Percentiles rank a stretch among this genome's conserved stretches.
Evolutionary conservation across 1,140 invertebrate species (phyloP).

Genomic region (Chelonus insularis): DNA sequence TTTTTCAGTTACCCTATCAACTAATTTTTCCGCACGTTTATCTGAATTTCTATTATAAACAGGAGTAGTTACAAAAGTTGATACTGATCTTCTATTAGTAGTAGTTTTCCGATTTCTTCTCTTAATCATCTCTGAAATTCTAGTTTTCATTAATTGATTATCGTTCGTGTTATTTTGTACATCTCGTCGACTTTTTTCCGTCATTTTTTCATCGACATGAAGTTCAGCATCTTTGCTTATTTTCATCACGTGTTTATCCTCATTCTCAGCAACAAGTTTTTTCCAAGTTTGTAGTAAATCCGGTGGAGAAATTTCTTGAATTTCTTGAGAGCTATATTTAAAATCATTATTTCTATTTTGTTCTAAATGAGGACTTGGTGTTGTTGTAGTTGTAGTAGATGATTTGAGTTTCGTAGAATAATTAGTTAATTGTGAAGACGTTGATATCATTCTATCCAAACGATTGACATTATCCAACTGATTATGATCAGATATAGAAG

Average conservation of each 20-base stretch:
- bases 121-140: no score
- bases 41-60: no score
- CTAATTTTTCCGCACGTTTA: no score
- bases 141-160: no score
- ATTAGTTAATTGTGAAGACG: conserved; percentile 11
- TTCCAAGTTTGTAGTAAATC: conserved; percentile 11
- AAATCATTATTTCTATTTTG: neutral
- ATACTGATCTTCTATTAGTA: no score
- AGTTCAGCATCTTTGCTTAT: neutral
- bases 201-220: neutral
- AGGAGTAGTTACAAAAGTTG: no score
- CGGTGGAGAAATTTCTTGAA: conserved; percentile 14
- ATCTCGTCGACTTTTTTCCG: no score
- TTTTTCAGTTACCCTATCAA: no score
- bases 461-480: conserved; percentile 7
- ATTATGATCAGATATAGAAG: neutral
- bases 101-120: no score
- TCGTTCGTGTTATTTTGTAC: no score
- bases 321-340: conserved; percentile 14
- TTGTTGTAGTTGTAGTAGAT: neutral
- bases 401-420: neutral
- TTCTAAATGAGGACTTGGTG: neutral
- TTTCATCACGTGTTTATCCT: neutral
- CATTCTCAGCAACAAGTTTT: neutral
- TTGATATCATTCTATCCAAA: conserved; percentile 19